A percentile compares a stretch with the other conserved stretches of the same genome.
These are phyloP conservation scores for Cuculus canorus DNA, from an alignment of 2,797 vertebrate species.

Conservation along the genomic window DNA sequence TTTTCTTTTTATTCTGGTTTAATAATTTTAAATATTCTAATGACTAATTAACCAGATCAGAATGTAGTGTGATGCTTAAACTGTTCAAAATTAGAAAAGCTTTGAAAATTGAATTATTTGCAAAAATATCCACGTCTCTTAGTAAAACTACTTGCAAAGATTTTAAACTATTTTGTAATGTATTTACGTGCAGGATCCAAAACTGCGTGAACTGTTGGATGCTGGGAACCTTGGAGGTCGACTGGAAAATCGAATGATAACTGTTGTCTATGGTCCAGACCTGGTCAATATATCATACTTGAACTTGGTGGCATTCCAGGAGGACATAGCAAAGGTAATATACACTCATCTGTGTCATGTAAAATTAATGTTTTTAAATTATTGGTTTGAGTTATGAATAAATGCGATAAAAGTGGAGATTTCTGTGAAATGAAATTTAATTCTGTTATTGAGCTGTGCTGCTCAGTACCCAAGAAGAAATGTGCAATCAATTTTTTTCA, in stretches of 20 bases:
- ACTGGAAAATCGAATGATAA: slow-evolving; percentile 93
- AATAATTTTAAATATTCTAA: not conserved
- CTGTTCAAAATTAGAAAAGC: not conserved
- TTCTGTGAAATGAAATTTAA: not conserved
- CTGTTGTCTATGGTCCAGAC: slow-evolving; percentile 92
- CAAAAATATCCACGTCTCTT: not conserved
- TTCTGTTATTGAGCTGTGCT: not conserved
- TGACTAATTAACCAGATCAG: not conserved
- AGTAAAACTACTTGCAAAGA: not conserved
- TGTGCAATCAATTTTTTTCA: not conserved
- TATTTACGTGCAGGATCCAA: slow-evolving; percentile 84
- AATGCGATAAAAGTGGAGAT: not conserved
- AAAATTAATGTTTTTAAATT: not conserved
- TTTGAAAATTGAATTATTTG: not conserved
- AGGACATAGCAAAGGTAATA: slow-evolving; percentile 94
- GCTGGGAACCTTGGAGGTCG: slow-evolving; percentile 85
- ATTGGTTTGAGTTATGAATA: rapidly evolving
- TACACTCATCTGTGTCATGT: not conserved
- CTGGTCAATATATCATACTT: slow-evolving; percentile 96
- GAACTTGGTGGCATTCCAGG: slow-evolving; percentile 97
- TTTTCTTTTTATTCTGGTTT: not conserved
- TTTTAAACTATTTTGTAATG: not conserved
- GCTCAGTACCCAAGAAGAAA: not conserved
- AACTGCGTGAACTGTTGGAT: slow-evolving; percentile 93
- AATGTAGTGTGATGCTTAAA: not conserved